Evolutionary conservation across 1,140 invertebrate genomes (phyloP), one percentile per base, ranked within the genome.

Genomic region (Acromyrmex heyeri): DNA sequence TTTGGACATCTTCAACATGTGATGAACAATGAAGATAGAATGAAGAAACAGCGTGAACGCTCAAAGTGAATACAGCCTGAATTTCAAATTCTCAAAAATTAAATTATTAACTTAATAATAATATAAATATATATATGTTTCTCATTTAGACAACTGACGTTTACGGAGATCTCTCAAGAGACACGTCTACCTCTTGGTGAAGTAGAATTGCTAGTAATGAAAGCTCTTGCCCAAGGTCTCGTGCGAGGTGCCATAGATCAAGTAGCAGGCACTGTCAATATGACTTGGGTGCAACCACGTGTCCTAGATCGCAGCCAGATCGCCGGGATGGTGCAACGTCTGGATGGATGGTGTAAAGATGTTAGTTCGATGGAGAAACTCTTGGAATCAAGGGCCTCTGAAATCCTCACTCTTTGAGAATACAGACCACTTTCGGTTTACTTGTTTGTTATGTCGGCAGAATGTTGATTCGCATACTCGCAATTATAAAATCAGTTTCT

Each of bases 131-230:
- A 1, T 24, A 44, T 38, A 0, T 27, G n/a, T 59, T 78, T 53
- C 76, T 53, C 48, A 16, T 16, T 88, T 87, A 96, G 98, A 67
- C 97, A 98, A 91, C 95, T 99, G 65, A 97, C 98, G 0, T 99
- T 99, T 94, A 95, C 96, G 12, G 99, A 99, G 94, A 99, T 99
- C 82, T 97, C 99, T 0, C 95, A 96, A 75, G 98, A 98, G 94
- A 98, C 99, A 10, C 96, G 97, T 91, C 95, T 99, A 86, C 97
- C 97, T 0, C 94, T 97, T 14, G 97, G 97, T 65, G 97, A 99
- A 95, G 98, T 99, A 27, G 99, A 99, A 94, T 95, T 99, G 83
- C 96, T 99, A 14, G 98, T 99, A 2, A 99, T 99, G 99, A 99
- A 99, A 95, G 99, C 99, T 0, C 94, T 99, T 38, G 98, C 99